Base-by-base conservation (phyloP, 2,113 vertebrate genomes). In the Tetraodon nigroviridis region DNA sequence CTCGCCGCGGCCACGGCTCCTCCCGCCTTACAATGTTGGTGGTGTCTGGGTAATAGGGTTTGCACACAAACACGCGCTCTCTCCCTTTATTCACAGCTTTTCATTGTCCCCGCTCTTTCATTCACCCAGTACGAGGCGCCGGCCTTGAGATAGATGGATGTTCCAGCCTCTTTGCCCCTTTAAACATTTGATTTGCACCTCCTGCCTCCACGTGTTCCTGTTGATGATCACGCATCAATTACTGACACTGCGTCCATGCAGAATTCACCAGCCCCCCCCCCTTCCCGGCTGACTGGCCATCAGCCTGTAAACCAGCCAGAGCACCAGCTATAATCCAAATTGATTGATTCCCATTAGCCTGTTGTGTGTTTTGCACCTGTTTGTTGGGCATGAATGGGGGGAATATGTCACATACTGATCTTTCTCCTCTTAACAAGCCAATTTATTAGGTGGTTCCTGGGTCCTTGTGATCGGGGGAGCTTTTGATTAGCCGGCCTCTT, bases 371-470 rank as follows among this genome's bases (percentile, higher is more conserved):
- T 65, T 76, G 82, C 84, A 84, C 81, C 86, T 78, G 79, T 82
- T 65, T 71, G 55, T 71, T 15, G 65, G 29, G 46, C 4, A 16
- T 81, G 84, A 83, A 86, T 83, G 68, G 67, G 52, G 58, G 73
- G 65, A 73, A 72, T 74, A 77, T 81, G 79, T 72, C 85, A 78
- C 78, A 71, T 69, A 55, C 50, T 76, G 79, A 84, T 82, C 72
- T 80, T 77, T 78, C 76, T 75, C 64, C 67, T 78, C 67, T 85
- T 84, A 88, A 82, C 82, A 75, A 84, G 81, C 75, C 82, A 78
- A 84, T 85, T 86, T 82, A 84, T 86, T 74, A 78, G 81, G 74
- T 84, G 82, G 72, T 72, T 83, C 71, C 67, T 64, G 12, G 74
- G 78, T 79, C 82, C 80, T 80, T 65, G 79, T 61, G 69, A 61